Conservation (phyloP, 2,113 vertebrate species). For the Colaptes auratus region DNA sequence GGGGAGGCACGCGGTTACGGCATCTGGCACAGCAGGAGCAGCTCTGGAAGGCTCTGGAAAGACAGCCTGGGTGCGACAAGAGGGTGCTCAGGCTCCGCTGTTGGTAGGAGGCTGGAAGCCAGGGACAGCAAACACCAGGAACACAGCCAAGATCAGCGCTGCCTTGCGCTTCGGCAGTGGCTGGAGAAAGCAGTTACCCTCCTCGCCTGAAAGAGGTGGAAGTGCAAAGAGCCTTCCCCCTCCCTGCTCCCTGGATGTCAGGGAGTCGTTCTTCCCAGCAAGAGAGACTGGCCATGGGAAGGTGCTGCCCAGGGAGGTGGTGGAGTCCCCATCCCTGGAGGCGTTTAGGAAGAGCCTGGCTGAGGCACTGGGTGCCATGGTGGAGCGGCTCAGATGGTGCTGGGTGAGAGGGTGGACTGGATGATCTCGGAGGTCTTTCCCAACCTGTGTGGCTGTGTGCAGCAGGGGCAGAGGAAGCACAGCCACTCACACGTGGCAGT, state of each 20-base stretch:
- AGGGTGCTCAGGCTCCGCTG: not conserved
- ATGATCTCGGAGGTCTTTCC: too few relatives aligned
- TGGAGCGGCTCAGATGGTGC: too few relatives aligned
- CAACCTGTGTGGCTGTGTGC: too few relatives aligned
- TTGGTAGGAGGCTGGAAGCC: not conserved
- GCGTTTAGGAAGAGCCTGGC: too few relatives aligned
- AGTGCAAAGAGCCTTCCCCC: not conserved
- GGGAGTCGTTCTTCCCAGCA: too few relatives aligned
- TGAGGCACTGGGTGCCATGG: too few relatives aligned
- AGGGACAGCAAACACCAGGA: not conserved
- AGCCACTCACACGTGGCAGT: not conserved
- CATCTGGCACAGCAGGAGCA: not conserved
- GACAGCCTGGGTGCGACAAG: not conserved
- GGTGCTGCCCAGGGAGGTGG: too few relatives aligned
- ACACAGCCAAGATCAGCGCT: not conserved
- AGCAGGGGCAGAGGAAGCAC: not conserved
- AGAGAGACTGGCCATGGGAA: too few relatives aligned
- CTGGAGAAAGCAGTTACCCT: not conserved
- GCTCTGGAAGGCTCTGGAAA: not conserved
- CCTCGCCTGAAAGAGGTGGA: not conserved
- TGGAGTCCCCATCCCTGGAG: too few relatives aligned
- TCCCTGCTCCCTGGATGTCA: not conserved
- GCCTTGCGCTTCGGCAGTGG: constrained; percentile 2
- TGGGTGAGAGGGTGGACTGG: too few relatives aligned
- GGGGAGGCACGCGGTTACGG: not conserved